Conservation (phyloP, 2,113 vertebrate genomes). For the Larimichthys crocea region DNA sequence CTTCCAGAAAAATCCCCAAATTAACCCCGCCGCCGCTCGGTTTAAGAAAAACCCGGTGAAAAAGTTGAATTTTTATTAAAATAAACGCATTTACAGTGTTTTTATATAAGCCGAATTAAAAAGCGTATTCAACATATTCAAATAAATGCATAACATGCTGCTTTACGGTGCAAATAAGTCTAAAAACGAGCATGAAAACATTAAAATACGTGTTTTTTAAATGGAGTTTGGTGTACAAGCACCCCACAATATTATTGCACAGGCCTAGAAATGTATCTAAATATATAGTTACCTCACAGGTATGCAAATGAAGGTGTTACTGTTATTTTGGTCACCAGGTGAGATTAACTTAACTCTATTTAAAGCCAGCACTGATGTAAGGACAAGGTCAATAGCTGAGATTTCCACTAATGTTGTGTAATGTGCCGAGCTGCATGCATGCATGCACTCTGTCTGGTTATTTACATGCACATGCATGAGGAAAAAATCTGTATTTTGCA, state of each 20-base stretch:
- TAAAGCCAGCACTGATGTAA: conserved; percentile 19
- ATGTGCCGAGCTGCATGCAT: too few relatives aligned
- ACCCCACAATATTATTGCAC: background rate
- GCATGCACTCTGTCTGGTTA: background rate
- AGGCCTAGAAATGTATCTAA: background rate
- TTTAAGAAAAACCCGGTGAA: background rate
- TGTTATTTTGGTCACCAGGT: conserved; percentile 21
- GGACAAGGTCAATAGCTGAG: conserved; percentile 30
- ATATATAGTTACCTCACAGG: too few relatives aligned
- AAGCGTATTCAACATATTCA: too few relatives aligned
- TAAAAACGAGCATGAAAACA: background rate
- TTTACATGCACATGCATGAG: too few relatives aligned
- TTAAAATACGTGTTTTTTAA: background rate
- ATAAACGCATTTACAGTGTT: background rate
- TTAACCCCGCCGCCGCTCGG: conserved; percentile 6
- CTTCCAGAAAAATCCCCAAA: conserved; percentile 59
- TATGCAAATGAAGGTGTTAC: too few relatives aligned
- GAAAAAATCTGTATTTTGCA: too few relatives aligned
- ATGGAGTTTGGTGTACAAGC: conserved; percentile 22
- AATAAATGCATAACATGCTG: rapidly evolving
- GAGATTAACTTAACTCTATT: conserved; percentile 44
- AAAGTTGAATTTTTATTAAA: background rate
- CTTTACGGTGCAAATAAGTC: background rate
- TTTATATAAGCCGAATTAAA: background rate
- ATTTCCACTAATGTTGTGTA: conserved; percentile 13